Evolutionary conservation across 2,113 vertebrate species (phyloP), one percentile per base, ranked within the genome.

Genomic region (Sebastes schlegelii): DNA sequence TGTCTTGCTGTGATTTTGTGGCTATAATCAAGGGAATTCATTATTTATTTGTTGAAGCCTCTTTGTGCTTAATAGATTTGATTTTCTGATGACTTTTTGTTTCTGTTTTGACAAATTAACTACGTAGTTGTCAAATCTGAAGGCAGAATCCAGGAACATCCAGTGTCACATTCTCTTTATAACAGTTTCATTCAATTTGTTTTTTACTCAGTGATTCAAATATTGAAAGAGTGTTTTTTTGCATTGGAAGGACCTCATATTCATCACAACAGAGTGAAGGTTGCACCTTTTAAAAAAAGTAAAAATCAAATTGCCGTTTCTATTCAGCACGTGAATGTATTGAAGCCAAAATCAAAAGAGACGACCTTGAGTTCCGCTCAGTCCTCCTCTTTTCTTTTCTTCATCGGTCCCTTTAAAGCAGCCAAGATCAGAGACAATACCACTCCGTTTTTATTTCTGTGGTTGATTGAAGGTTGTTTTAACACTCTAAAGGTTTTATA

Each of bases 231-330:
- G 4, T 64, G 19, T 1, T 49, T 64, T 57, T 26, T 21, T 54
- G 23, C 45, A 58, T 14, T 74, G 19, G 67, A 85, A 65, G 77
- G 19, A 19, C 40, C 11, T 4, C 8, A 19, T 61, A 43, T 87
- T 76, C 57, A 75, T 21, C 26, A 7, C 2, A 13, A 73, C 19
- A 55, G 51, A 74, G 40, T 55, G 86, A 89, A 90, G 83, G 75
- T 62, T 80, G 64, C 17, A 8, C 14, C 54, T 66, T 13, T 43
- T 10, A 5, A 26, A 67, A 34, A 3, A 68, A 9, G 23, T 8
- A 52, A 79, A 79, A 63, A 14, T 3, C 42, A 65, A 76, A 42
- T 54, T 54, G 11, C 4, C n/a, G 34, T 42, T 74, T 77, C 64
- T 19, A 52, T 83, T 85, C 49, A 73, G 58, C 19, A n/a, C 67